Evolutionary conservation across 1,140 invertebrate genomes (phyloP).

Genomic region (Drosophila parabipectinata): DNA sequence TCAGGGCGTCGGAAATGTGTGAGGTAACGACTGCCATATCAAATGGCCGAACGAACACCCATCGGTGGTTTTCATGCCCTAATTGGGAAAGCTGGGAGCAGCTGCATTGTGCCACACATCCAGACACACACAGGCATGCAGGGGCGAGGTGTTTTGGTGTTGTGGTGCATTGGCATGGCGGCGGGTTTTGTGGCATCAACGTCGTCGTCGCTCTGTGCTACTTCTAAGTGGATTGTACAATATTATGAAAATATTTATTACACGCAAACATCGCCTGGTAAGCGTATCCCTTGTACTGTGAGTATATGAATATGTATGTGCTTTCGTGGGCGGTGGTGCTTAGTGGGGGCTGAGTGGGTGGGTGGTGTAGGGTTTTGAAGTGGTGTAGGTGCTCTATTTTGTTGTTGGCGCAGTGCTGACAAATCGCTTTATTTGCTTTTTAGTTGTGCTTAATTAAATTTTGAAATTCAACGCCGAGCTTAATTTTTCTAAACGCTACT

Average conservation of each 20-base stretch:
- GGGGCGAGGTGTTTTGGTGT: conserved; percentile 14
- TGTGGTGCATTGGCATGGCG: conserved; percentile 14
- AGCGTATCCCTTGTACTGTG: conserved; percentile 21
- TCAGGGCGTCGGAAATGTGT: conserved; percentile 1
- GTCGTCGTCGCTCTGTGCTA: conserved; percentile 36
- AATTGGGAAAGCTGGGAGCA: conserved; percentile 56
- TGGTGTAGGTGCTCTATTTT: conserved; percentile 15
- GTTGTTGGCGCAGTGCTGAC: conserved; percentile 54
- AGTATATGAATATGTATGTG: conserved; percentile 18
- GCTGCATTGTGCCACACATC: conserved; percentile 19
- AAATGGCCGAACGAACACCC: conserved; percentile 36
- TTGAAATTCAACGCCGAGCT: conserved; percentile 53
- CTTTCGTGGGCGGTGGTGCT: conserved; percentile 5
- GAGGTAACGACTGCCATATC: conserved; percentile 21
- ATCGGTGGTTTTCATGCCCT: conserved; percentile 62
- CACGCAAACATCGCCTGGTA: conserved; percentile 54
- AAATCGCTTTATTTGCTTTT: conserved; percentile 74
- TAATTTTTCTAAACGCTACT: conserved; percentile 37
- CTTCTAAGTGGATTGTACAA: conserved; percentile 63
- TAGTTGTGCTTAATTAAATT: conserved; percentile 72
- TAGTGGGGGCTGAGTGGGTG: neutral
- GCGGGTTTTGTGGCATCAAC: conserved; percentile 37
- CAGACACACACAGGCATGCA: neutral
- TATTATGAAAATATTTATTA: conserved; percentile 79
- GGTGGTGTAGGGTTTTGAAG: conserved; percentile 3